phyloP scores from a whole-genome alignment of 2,113 vertebrate species.

The Struthidea cinerea region DNA sequence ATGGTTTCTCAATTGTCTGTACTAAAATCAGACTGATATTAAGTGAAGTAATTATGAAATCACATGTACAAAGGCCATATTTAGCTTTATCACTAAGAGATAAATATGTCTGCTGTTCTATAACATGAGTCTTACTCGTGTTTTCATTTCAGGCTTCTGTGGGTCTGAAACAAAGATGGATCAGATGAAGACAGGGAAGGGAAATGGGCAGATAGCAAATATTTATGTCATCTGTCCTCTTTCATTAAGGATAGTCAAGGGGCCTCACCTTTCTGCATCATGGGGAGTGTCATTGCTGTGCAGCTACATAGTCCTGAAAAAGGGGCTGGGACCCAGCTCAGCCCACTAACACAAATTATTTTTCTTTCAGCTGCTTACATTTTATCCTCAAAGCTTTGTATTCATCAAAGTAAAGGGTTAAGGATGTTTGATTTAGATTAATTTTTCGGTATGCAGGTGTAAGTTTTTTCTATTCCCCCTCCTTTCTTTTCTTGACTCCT shows the following conservation, averaged over 20 bases:
- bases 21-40: neutral
- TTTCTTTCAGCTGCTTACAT: neutral
- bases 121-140: neutral
- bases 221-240: neutral
- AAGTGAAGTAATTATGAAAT: neutral
- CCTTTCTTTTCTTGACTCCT: neutral
- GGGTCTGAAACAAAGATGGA: neutral
- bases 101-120: neutral
- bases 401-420: neutral
- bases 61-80: neutral
- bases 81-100: neutral
- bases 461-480: neutral
- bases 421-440: neutral
- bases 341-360: neutral
- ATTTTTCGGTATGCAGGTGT: neutral
- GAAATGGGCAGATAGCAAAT: neutral
- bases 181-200: neutral
- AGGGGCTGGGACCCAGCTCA: neutral
- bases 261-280: neutral
- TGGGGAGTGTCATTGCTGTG: neutral
- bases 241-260: neutral
- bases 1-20: neutral
- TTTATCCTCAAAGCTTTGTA: neutral
- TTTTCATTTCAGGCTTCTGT: neutral
- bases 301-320: neutral